These are phyloP conservation scores for Serripes groenlandicus DNA, from an alignment of 2,888 invertebrate genomes.

Conservation along the genomic window DNA sequence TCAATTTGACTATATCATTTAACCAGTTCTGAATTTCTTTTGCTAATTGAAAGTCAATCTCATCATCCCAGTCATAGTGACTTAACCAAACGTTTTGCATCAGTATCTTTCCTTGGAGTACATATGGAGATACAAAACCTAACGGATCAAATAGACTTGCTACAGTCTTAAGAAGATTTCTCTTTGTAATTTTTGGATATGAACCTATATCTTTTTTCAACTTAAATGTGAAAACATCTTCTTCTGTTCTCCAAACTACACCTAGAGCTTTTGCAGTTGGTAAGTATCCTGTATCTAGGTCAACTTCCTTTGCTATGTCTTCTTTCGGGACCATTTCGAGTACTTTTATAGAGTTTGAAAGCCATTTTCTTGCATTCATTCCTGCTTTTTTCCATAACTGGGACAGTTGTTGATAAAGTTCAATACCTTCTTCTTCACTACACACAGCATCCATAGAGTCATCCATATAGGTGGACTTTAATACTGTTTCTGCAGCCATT, in stretches of 20 bases:
- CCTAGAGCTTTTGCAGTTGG: slow-evolving; percentile 65
- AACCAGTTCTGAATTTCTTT: neutral
- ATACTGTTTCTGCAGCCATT: slow-evolving; percentile 55
- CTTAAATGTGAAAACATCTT: slow-evolving; percentile 49
- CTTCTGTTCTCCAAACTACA: slow-evolving; percentile 49
- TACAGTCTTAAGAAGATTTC: slow-evolving; percentile 65
- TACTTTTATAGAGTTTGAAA: slow-evolving; percentile 60
- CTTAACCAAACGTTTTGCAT: slow-evolving; percentile 76
- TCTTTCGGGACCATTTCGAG: slow-evolving; percentile 50
- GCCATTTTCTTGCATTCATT: slow-evolving; percentile 54
- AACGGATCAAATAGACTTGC: slow-evolving; percentile 79
- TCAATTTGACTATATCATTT: slow-evolving; percentile 22
- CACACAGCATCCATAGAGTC: slow-evolving; percentile 60
- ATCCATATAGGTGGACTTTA: slow-evolving; percentile 69
- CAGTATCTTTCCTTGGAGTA: slow-evolving; percentile 72
- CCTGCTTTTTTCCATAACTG: slow-evolving; percentile 50
- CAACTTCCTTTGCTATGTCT: slow-evolving; percentile 38
- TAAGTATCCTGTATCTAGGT: slow-evolving; percentile 42
- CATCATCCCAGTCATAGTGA: slow-evolving; percentile 76
- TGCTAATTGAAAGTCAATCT: slow-evolving; percentile 31
- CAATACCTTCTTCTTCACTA: slow-evolving; percentile 36
- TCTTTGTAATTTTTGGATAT: slow-evolving; percentile 69
- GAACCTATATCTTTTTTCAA: neutral
- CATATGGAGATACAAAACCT: slow-evolving; percentile 73
- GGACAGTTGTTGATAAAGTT: slow-evolving; percentile 51